phyloP scores from a whole-genome alignment of 2,888 invertebrate genomes.

The Rhingia campestris region DNA sequence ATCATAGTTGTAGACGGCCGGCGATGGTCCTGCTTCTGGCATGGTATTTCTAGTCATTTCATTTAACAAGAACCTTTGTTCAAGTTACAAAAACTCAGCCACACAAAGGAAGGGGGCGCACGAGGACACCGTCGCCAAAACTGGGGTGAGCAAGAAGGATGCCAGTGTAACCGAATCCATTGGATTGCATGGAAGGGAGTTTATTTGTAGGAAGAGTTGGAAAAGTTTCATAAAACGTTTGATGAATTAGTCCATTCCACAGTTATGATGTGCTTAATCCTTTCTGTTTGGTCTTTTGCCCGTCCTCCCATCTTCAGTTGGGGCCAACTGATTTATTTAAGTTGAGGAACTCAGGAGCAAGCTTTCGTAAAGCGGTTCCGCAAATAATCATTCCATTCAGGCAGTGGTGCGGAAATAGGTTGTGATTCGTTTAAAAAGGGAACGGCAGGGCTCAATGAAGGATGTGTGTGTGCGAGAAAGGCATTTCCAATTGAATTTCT shows the following conservation, averaged over 20 bases:
- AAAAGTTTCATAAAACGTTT: slow-evolving; percentile 22
- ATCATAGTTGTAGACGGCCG: background rate
- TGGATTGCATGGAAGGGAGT: slow-evolving; percentile 15
- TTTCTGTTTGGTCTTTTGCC: slow-evolving; percentile 2
- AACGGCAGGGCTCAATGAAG: background rate
- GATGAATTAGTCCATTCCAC: slow-evolving; percentile 31
- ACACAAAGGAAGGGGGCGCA: background rate
- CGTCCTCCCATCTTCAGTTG: background rate
- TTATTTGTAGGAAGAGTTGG: slow-evolving; percentile 11
- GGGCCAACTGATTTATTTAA: slow-evolving; percentile 4
- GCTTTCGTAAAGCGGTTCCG: slow-evolving; percentile 1
- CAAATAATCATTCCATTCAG: slow-evolving; percentile 19
- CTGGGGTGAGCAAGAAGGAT: background rate
- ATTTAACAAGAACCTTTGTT: slow-evolving; percentile 41
- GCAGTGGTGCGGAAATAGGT: background rate
- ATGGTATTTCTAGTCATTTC: slow-evolving; percentile 30
- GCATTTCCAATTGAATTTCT: background rate
- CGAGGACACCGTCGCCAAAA: background rate
- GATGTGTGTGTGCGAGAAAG: slow-evolving; percentile 1
- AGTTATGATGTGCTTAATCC: slow-evolving; percentile 38
- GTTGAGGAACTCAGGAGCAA: slow-evolving; percentile 3
- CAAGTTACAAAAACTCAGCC: slow-evolving; percentile 18
- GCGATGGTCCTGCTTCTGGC: background rate
- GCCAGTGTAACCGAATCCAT: slow-evolving; percentile 1
- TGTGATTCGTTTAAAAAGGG: background rate